Percentiles rank a stretch among this genome's conserved stretches.
These are phyloP conservation scores for Cossypha niveicapilla DNA, from an alignment of 2,797 vertebrate genomes.

Conservation along the genomic window DNA sequence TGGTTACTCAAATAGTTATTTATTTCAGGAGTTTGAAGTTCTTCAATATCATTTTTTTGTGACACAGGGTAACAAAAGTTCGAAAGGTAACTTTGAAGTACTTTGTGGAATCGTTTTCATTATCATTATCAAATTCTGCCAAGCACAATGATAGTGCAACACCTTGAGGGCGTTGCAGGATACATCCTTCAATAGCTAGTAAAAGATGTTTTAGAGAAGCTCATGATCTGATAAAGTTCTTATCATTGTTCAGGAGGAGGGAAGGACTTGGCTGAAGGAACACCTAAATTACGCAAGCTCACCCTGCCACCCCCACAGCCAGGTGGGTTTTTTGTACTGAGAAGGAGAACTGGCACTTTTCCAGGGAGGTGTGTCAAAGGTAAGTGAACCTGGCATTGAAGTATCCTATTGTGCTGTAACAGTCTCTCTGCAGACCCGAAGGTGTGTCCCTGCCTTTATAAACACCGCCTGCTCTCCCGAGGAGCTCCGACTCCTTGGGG, in stretches of 20 bases:
- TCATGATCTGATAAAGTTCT: background rate
- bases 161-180: background rate
- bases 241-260: background rate
- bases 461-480: background rate
- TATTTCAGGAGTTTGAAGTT: background rate
- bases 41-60: background rate
- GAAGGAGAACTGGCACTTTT: conserved; percentile 34
- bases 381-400: background rate
- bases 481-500: background rate
- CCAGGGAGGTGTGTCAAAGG: conserved; percentile 64
- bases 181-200: background rate
- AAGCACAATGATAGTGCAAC: background rate
- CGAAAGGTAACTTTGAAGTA: background rate
- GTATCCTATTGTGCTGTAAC: conserved; percentile 46
- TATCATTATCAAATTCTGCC: background rate
- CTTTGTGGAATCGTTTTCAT: background rate
- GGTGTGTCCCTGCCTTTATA: conserved; percentile 69
- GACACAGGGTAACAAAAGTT: background rate
- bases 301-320: background rate
- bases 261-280: background rate
- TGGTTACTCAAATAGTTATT: background rate
- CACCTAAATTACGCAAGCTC: background rate
- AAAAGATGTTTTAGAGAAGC: background rate
- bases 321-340: background rate
- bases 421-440: background rate